These are phyloP conservation scores for Musca domestica DNA, from an alignment of 1,140 invertebrate species.

Conservation along the genomic window DNA sequence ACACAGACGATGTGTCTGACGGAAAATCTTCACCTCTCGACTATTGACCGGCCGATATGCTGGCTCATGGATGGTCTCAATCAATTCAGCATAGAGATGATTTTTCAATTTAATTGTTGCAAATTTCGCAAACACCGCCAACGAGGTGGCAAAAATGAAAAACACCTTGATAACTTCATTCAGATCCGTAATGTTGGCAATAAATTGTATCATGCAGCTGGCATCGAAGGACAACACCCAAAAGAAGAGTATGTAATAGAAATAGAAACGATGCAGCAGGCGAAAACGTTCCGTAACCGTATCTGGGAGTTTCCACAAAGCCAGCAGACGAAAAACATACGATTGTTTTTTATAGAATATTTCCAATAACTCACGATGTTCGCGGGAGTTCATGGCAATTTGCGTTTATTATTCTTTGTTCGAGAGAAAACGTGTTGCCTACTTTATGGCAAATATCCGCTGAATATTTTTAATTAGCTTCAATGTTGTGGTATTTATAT, in stretches of 20 bases:
- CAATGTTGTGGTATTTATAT: too few relatives aligned
- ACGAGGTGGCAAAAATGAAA: constrained; percentile 38
- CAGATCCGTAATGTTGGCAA: constrained; percentile 31
- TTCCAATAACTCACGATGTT: constrained; percentile 2
- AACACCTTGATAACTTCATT: constrained; percentile 38
- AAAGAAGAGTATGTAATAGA: constrained; percentile 31
- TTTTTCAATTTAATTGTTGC: constrained; percentile 31
- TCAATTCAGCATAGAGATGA: constrained; percentile 25
- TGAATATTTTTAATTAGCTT: too few relatives aligned
- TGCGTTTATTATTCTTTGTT: not conserved
- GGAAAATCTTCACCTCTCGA: constrained; percentile 27
- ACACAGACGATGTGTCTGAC: constrained; percentile 23
- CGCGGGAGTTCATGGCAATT: not conserved
- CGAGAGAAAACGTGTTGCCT: too few relatives aligned
- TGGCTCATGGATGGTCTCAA: constrained; percentile 27
- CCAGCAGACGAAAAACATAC: constrained; percentile 4
- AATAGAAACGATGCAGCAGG: constrained; percentile 30
- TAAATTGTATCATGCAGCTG: constrained; percentile 33
- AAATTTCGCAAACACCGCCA: constrained; percentile 33
- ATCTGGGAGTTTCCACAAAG: not conserved
- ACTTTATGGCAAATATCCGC: too few relatives aligned
- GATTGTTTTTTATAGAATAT: constrained; percentile 6
- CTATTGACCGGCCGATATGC: constrained; percentile 24
- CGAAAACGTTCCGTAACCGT: constrained; percentile 7
- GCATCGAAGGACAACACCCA: constrained; percentile 41